A percentile compares a stretch with the other conserved stretches of the same genome.
phyloP scores from a whole-genome alignment of 1,140 invertebrate species.

The Drosophila aff. region DNA sequence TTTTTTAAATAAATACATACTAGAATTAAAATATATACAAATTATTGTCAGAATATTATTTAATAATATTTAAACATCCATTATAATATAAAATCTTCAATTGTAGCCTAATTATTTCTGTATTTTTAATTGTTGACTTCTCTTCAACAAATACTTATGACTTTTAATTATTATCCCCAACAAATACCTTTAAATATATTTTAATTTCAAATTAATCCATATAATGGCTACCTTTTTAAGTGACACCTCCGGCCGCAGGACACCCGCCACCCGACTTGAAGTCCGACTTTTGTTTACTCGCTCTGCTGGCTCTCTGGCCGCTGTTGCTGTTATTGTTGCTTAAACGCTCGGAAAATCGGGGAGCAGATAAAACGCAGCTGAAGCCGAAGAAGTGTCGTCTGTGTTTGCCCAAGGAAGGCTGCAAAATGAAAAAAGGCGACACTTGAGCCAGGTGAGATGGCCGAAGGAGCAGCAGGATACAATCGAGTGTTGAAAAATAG shows the following conservation, averaged over 20 bases:
- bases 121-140: not conserved
- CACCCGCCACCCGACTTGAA: not conserved
- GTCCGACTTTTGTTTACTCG: constrained; percentile 64
- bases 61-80: no score
- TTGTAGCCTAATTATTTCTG: not conserved
- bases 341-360: constrained; percentile 77
- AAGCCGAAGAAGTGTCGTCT: constrained; percentile 70
- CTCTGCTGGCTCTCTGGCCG: constrained; percentile 5
- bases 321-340: constrained; percentile 63
- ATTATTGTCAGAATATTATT: no score
- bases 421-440: constrained; percentile 17
- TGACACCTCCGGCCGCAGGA: not conserved
- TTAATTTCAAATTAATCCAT: not conserved
- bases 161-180: no score
- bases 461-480: constrained; percentile 6
- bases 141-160: not conserved
- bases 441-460: constrained; percentile 42
- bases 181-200: not conserved
- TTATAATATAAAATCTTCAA: not conserved
- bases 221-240: no score
- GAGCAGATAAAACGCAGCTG: constrained; percentile 70
- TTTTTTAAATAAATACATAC: not conserved
- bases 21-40: no score
- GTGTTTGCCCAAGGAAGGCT: constrained; percentile 50
- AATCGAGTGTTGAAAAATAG: constrained; percentile 19